These are phyloP conservation scores for Ceyx cyanopectus DNA, from an alignment of 2,113 vertebrate genomes.

Conservation along the genomic window DNA sequence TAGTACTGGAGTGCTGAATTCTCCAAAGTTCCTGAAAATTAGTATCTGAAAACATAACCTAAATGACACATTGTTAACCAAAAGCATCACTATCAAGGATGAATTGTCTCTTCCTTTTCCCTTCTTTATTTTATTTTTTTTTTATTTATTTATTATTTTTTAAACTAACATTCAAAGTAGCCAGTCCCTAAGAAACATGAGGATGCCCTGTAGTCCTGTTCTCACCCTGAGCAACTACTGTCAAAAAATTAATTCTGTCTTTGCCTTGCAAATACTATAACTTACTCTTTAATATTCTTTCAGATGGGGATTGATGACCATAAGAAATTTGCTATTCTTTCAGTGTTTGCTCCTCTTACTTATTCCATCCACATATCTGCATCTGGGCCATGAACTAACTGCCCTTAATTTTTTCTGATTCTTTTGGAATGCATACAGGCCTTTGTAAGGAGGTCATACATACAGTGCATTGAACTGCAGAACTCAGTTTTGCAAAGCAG, in stretches of 20 bases:
- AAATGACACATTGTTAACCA: conserved; percentile 26
- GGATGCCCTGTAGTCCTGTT: neutral
- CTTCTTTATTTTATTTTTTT: rapidly evolving
- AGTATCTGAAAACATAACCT: conserved; percentile 39
- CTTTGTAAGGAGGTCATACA: rapidly evolving
- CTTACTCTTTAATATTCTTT: neutral
- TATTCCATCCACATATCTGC: neutral
- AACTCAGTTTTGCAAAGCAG: neutral
- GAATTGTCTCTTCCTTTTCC: neutral
- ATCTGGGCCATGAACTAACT: neutral
- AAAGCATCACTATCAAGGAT: neutral
- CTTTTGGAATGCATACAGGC: neutral
- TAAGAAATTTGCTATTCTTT: neutral
- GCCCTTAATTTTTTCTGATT: neutral
- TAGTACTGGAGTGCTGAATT: conserved; percentile 37
- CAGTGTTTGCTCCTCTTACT: neutral
- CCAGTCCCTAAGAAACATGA: neutral
- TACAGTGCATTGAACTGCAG: rapidly evolving
- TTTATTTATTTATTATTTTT: too few species aligned
- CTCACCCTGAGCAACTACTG: neutral
- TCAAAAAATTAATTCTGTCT: neutral
- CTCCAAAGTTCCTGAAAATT: conserved; percentile 42
- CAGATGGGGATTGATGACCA: neutral
- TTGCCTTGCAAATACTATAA: neutral
- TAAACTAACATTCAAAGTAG: neutral